phyloP scores from a whole-genome alignment of 2,113 vertebrate species.

The Kryptolebias marmoratus region DNA sequence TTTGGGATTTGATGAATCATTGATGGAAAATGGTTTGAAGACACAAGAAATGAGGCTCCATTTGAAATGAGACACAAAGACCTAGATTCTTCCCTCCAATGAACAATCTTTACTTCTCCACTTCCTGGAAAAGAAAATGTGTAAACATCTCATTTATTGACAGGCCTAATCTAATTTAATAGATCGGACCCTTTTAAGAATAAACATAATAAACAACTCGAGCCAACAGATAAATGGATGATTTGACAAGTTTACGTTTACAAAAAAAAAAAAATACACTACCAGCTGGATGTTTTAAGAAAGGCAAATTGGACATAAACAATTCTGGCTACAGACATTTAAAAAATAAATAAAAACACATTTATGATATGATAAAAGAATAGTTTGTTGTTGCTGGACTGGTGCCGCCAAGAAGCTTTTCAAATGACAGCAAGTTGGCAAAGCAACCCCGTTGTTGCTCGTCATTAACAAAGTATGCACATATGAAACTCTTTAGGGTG shows the following conservation, averaged over 20 bases:
- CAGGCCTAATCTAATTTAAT: not conserved
- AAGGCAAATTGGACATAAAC: constrained; percentile 11
- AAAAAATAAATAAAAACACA: constrained; percentile 18
- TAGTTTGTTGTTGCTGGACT: constrained; percentile 35
- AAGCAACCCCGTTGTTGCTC: constrained; percentile 19
- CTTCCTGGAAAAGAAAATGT: not conserved
- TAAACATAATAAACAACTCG: constrained; percentile 1
- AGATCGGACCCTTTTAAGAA: not conserved
- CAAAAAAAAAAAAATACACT: too few relatives aligned
- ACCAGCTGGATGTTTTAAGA: constrained; percentile 5
- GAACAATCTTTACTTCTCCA: constrained; percentile 8
- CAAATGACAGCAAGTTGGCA: constrained; percentile 44
- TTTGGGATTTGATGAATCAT: constrained; percentile 53
- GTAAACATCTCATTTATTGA: not conserved
- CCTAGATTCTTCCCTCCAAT: constrained; percentile 32
- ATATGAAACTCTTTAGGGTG: constrained; percentile 2
- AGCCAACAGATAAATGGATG: not conserved
- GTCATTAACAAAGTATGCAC: constrained; percentile 3
- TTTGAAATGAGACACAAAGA: constrained; percentile 44
- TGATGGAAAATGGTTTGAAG: constrained; percentile 75
- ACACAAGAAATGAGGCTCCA: constrained; percentile 51
- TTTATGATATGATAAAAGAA: constrained; percentile 15
- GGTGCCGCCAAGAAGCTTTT: constrained; percentile 14
- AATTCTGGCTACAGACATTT: constrained; percentile 15
- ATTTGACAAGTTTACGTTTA: not conserved